A percentile compares a stretch with the other conserved stretches of the same genome.
These are phyloP conservation scores for Oplegnathus fasciatus DNA, from an alignment of 2,113 vertebrate species.

Conservation along the genomic window DNA sequence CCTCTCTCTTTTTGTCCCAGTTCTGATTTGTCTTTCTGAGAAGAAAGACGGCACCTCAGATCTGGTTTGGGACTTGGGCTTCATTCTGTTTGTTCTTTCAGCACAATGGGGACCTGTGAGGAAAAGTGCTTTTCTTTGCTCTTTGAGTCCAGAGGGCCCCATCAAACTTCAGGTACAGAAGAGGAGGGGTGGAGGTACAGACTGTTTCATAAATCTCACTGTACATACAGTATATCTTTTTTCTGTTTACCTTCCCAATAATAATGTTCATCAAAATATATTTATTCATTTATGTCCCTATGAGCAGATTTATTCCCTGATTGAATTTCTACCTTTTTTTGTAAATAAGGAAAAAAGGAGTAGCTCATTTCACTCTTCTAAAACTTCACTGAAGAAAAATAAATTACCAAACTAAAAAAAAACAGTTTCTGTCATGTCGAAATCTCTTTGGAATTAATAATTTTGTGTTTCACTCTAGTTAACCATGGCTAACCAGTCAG, in stretches of 20 bases:
- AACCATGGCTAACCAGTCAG: not conserved
- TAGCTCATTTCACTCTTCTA: not conserved
- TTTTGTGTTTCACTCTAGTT: conserved; percentile 4
- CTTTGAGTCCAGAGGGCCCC: conserved; percentile 35
- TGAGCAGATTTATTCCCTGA: too few species aligned
- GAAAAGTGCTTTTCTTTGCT: conserved; percentile 54
- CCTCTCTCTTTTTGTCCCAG: not conserved
- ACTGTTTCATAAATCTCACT: conserved; percentile 20
- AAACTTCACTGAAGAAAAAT: conserved; percentile 15
- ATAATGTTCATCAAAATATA: not conserved
- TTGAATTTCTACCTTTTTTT: not conserved
- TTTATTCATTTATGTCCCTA: not conserved
- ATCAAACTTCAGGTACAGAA: conserved; percentile 30
- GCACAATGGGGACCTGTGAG: conserved; percentile 26
- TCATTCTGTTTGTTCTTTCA: conserved; percentile 42
- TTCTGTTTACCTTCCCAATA: not conserved
- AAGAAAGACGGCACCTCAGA: conserved; percentile 31
- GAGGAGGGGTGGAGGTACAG: not conserved
- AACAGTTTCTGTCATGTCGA: not conserved
- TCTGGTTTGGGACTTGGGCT: conserved; percentile 11
- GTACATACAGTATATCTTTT: not conserved
- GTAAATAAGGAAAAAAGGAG: not conserved
- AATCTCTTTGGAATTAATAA: conserved; percentile 9
- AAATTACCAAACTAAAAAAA: not conserved
- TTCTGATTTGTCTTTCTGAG: conserved; percentile 23